A percentile compares a stretch with the other conserved stretches of the same genome.
phyloP scores from a whole-genome alignment of 2,888 invertebrate genomes.

The Melikaiella ostensackeni region DNA sequence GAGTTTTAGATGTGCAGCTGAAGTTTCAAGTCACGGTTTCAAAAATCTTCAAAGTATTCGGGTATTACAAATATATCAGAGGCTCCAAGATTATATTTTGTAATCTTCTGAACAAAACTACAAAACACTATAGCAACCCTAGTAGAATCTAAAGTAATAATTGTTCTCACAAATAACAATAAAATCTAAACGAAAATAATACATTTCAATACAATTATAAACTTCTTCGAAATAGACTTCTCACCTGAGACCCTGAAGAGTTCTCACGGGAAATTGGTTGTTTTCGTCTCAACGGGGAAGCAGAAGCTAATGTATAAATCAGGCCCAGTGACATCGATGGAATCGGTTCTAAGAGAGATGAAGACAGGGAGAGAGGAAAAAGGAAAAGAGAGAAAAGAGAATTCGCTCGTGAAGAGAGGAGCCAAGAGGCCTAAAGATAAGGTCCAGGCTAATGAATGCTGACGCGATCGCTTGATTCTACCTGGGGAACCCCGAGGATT shows the following conservation, averaged over 20 bases:
- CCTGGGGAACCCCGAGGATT: constrained; percentile 48
- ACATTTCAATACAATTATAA: constrained; percentile 62
- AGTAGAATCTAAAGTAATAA: no score
- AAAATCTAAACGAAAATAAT: neutral
- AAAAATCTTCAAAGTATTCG: no score
- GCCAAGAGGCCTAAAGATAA: constrained; percentile 61
- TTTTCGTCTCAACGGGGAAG: constrained; percentile 11
- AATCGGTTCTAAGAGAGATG: constrained; percentile 45
- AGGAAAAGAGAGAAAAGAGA: constrained; percentile 41
- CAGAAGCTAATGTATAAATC: constrained; percentile 19
- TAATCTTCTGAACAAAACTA: no score
- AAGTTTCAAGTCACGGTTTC: no score
- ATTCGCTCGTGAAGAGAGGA: constrained; percentile 44
- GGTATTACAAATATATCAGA: no score
- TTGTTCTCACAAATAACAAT: no score
- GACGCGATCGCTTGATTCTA: constrained; percentile 64
- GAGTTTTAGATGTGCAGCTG: no score
- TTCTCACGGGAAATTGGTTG: constrained; percentile 8
- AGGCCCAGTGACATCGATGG: constrained; percentile 12
- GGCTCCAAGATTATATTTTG: no score
- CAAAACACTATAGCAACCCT: no score
- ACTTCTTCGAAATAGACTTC: constrained; percentile 44
- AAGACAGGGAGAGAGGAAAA: constrained; percentile 44
- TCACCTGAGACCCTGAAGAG: neutral
- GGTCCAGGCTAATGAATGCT: constrained; percentile 67